Conservation (phyloP, 2,113 vertebrate genomes). For the Aepyceros melampus region DNA sequence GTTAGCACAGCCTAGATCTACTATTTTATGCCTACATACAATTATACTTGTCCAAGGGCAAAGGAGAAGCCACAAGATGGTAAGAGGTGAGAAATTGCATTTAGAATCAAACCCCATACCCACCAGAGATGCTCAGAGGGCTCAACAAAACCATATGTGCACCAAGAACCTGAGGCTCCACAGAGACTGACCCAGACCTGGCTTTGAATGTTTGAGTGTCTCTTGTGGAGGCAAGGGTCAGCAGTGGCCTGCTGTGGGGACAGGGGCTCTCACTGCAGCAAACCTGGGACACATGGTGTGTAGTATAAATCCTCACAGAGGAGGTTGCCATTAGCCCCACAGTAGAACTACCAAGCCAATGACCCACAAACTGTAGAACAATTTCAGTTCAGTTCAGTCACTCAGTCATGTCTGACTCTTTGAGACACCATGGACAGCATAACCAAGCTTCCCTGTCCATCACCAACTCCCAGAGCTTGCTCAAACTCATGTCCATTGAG, state of each 20-base stretch:
- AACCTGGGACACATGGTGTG: accelerated
- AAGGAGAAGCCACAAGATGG: not conserved
- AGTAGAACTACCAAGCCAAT: not conserved
- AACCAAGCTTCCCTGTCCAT: not conserved
- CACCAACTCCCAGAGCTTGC: not conserved
- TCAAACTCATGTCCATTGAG: not conserved
- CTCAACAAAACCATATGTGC: not conserved
- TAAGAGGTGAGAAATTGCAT: not conserved
- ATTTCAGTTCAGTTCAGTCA: not conserved
- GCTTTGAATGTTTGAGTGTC: not conserved
- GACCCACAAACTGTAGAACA: not conserved
- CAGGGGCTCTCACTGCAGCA: not conserved
- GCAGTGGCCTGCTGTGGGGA: not conserved
- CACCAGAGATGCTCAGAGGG: not conserved
- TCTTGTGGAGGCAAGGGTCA: not conserved
- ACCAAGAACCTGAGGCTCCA: not conserved
- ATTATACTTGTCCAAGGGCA: not conserved
- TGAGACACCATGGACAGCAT: not conserved
- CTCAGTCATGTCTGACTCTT: not conserved
- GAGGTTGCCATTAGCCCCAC: not conserved
- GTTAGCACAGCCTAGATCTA: not conserved
- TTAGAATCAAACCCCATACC: not conserved
- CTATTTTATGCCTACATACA: not conserved
- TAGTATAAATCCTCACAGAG: not conserved
- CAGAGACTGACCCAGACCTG: not conserved